A percentile compares a stretch with the other conserved stretches of the same genome.
Conservation (phyloP, 2,797 vertebrate genomes). For the Lindbergichthys nudifrons region DNA sequence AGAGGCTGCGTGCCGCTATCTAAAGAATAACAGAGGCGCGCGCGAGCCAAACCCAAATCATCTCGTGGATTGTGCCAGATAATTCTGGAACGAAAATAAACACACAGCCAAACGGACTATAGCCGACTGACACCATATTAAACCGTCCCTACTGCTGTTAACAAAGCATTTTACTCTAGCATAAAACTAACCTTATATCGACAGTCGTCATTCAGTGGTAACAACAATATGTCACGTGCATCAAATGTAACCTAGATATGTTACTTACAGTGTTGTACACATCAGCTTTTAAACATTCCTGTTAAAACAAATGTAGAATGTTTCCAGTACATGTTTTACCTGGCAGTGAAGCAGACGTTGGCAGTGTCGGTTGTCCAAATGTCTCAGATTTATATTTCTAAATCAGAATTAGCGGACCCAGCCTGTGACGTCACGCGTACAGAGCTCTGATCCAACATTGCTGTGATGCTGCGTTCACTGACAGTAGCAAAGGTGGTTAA, state of each 20-base stretch:
- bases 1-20: too few species aligned
- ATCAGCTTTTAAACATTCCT: neutral
- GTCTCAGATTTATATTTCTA: constrained; percentile 8
- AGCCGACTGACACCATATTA: neutral
- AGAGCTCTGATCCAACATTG: constrained; percentile 24
- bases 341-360: neutral
- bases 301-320: neutral
- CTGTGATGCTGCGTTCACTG: neutral
- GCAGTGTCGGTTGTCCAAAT: constrained; percentile 10
- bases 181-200: neutral
- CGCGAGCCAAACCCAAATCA: neutral
- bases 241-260: neutral
- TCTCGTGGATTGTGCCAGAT: constrained; percentile 17
- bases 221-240: neutral
- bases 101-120: too few species aligned
- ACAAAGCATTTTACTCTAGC: neutral
- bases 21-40: neutral
- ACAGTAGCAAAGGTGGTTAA: neutral
- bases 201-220: neutral
- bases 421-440: constrained; percentile 49
- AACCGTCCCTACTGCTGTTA: neutral
- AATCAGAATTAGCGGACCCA: constrained; percentile 35
- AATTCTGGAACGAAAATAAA: neutral
- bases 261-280: neutral
- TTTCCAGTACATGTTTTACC: constrained; percentile 21